These are phyloP conservation scores for crab-eating macaque (Macaca fascicularis) DNA, from an alignment of 2,113 vertebrate species.

Conservation along the genomic window DNA sequence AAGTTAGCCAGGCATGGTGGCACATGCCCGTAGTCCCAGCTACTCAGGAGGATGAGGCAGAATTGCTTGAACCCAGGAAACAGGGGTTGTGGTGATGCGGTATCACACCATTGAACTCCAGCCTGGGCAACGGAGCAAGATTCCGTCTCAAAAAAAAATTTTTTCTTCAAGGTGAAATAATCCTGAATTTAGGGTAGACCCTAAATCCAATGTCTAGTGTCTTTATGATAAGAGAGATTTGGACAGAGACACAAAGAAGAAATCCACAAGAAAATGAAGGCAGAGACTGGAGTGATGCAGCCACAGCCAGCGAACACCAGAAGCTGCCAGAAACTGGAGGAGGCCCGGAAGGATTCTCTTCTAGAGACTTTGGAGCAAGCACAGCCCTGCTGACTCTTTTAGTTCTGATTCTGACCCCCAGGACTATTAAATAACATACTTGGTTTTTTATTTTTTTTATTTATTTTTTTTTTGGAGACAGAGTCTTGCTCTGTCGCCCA, in stretches of 20 bases:
- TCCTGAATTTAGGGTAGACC: background rate
- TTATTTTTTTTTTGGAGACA: too few relatives aligned
- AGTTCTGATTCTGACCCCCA: background rate
- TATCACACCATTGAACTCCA: background rate
- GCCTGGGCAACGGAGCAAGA: background rate
- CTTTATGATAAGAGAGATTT: background rate
- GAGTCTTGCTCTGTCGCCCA: too few relatives aligned
- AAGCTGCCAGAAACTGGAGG: background rate
- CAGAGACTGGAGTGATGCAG: background rate
- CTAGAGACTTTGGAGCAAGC: too few relatives aligned
- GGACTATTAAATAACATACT: background rate
- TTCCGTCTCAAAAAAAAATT: background rate
- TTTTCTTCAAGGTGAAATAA: background rate
- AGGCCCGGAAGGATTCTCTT: background rate
- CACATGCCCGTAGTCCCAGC: background rate
- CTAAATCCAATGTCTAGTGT: background rate
- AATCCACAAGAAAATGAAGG: background rate
- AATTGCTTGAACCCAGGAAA: background rate
- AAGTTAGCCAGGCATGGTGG: background rate
- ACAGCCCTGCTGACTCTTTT: background rate
- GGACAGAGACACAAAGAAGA: background rate
- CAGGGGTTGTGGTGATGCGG: fast-evolving
- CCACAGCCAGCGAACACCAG: background rate
- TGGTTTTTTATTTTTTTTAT: too few relatives aligned
- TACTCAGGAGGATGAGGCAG: background rate